phyloP scores from a whole-genome alignment of 2,797 vertebrate genomes.

The Microctenopoma steveboyesi region DNA sequence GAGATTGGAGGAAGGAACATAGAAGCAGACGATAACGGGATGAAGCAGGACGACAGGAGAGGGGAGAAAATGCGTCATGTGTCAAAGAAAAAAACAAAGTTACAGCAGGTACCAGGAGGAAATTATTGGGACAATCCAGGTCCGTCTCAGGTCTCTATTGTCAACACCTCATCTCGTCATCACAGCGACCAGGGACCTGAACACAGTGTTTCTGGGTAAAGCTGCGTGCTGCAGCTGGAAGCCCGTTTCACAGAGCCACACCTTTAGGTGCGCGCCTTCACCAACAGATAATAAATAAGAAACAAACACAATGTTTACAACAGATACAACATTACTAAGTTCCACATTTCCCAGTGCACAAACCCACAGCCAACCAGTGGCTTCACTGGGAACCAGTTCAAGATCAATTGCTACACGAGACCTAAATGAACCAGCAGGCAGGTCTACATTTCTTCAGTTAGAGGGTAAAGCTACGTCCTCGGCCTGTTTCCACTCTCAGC shows the following conservation, averaged over 20 bases:
- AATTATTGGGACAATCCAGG: background rate
- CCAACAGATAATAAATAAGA: constrained; percentile 19
- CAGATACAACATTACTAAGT: constrained; percentile 68
- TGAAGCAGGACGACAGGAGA: constrained; percentile 11
- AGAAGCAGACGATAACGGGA: constrained; percentile 1
- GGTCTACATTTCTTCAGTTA: constrained; percentile 36
- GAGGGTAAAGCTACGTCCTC: constrained; percentile 55
- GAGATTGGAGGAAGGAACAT: constrained; percentile 13
- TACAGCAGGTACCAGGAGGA: constrained; percentile 22
- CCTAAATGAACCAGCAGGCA: constrained; percentile 69
- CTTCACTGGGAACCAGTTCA: constrained; percentile 62
- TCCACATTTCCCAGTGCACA: constrained; percentile 61
- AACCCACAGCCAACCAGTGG: constrained; percentile 71
- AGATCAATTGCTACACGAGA: constrained; percentile 64
- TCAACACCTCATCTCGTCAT: constrained; percentile 39
- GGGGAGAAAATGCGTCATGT: background rate
- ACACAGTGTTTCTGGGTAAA: constrained; percentile 62
- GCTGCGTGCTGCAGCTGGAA: constrained; percentile 65
- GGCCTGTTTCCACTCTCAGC: constrained; percentile 21
- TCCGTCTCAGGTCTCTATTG: constrained; percentile 24
- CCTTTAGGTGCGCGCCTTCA: constrained; percentile 28
- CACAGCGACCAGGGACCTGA: constrained; percentile 53
- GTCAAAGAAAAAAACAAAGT: constrained; percentile 1
- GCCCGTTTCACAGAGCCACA: constrained; percentile 68
- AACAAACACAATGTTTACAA: constrained; percentile 66